Evolutionary conservation across 2,113 vertebrate species (phyloP), one percentile per base, ranked within the genome.

Genomic region (Perca schrenkii): DNA sequence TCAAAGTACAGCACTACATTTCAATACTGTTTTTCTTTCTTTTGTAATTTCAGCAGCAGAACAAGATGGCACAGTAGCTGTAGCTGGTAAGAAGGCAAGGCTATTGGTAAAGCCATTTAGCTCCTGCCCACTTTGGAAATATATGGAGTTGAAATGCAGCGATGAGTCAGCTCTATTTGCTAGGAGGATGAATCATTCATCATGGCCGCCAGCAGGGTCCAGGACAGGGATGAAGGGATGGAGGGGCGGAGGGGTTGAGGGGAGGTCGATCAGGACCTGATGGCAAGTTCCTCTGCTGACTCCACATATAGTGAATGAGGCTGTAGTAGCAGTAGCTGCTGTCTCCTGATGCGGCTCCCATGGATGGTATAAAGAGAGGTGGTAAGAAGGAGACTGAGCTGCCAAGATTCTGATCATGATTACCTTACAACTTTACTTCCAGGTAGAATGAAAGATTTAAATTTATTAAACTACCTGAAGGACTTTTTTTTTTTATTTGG

Each of bases 101-200:
- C 71, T 77, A 63, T 83, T 84, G 89, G 84, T 86, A 72, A 83
- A 87, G 70, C 80, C 84, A 76, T 91, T 89, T 77, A 87, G 85
- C 83, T 85, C 74, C 86, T 87, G 82, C 82, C 86, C 74, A 83
- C 85, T 91, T 79, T 83, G 85, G 84, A 91, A 91, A 90, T 86
- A 88, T 86, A 87, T 86, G 89, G 83, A 83, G 88, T 80, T 79
- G 78, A 77, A 86, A 83, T 66, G 74, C 65, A 89, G 79, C 0
- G 65, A 82, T 94, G 94, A 95, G 83, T 96, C 93, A 93, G 93
- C 93, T 82, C 52, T 93, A 92, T 86, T 88, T 22, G 46, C 87
- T 49, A 58, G 25, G 73, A 76, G 84, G 89, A 94, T 94, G 93
- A 94, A 93, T 94, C 95, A 94, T 95, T 94, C 94, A 95, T 95